Conservation (phyloP, 92 coral and sea anemone species). For the Muricea muricata region DNA sequence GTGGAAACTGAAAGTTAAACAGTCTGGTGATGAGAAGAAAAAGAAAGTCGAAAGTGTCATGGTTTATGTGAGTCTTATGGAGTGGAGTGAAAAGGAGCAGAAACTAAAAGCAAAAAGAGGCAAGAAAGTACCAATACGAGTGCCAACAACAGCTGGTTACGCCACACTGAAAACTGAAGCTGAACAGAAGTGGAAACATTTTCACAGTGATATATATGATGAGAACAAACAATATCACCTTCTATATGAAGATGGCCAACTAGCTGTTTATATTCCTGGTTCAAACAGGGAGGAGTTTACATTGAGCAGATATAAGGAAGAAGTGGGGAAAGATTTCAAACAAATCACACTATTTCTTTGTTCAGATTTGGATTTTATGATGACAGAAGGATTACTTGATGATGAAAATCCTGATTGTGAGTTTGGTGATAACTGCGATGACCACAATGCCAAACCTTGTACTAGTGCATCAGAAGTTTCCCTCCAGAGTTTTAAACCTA, state of each 20-base stretch:
- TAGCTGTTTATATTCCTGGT: constrained; percentile 68
- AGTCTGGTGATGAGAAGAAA: constrained; percentile 27
- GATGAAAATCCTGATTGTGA: constrained; percentile 50
- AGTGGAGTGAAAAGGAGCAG: constrained; percentile 64
- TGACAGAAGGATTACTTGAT: too few relatives aligned
- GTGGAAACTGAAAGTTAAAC: constrained; percentile 50
- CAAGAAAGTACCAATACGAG: constrained; percentile 56
- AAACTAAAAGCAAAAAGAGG: constrained; percentile 60
- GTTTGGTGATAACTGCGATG: constrained; percentile 4
- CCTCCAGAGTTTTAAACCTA: too few relatives aligned
- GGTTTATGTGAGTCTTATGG: constrained; percentile 53
- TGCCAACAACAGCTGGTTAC: constrained; percentile 36
- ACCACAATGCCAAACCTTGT: too few relatives aligned
- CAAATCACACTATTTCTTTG: constrained; percentile 61
- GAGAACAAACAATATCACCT: constrained; percentile 50
- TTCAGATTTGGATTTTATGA: too few relatives aligned
- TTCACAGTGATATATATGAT: constrained; percentile 59
- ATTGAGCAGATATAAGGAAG: constrained; percentile 57
- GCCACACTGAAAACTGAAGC: constrained; percentile 32
- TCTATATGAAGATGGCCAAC: constrained; percentile 61
- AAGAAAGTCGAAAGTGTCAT: too few relatives aligned
- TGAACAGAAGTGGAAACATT: constrained; percentile 57
- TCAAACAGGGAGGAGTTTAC: constrained; percentile 44
- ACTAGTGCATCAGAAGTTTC: too few relatives aligned
- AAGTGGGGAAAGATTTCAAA: constrained; percentile 56